Evolutionary conservation across 2,113 vertebrate genomes (phyloP).

Genomic region (Phasianus colchicus): DNA sequence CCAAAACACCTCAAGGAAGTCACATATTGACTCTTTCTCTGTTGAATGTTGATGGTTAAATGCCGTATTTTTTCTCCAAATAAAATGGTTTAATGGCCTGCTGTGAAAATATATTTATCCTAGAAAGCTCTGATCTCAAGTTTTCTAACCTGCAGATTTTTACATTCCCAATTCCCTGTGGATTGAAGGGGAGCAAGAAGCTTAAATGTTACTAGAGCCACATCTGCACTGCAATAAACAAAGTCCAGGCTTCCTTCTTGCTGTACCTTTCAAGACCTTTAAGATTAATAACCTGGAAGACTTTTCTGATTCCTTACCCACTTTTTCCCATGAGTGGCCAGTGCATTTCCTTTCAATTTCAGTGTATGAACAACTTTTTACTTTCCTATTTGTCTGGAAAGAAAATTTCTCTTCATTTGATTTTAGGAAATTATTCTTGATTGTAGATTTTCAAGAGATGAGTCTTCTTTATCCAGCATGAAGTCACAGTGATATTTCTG

Average conservation of each 20-base stretch:
- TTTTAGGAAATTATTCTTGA: neutral
- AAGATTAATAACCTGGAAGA: neutral
- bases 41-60: neutral
- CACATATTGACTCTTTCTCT: neutral
- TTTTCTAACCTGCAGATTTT: neutral
- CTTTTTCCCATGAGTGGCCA: neutral
- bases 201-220: neutral
- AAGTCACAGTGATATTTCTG: neutral
- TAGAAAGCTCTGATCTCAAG: neutral
- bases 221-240: neutral
- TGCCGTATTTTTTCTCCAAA: neutral
- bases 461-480: neutral
- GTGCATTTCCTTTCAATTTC: neutral
- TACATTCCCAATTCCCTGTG: neutral
- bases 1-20: neutral
- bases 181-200: neutral
- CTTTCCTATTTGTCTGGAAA: neutral
- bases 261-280: accelerated
- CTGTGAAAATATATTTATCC: neutral
- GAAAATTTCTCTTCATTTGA: neutral
- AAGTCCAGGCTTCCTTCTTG: neutral
- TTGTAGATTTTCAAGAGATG: neutral
- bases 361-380: neutral
- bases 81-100: neutral
- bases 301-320: neutral